Conservation (phyloP, 2,113 vertebrate genomes). For the Lamprotornis superbus region DNA sequence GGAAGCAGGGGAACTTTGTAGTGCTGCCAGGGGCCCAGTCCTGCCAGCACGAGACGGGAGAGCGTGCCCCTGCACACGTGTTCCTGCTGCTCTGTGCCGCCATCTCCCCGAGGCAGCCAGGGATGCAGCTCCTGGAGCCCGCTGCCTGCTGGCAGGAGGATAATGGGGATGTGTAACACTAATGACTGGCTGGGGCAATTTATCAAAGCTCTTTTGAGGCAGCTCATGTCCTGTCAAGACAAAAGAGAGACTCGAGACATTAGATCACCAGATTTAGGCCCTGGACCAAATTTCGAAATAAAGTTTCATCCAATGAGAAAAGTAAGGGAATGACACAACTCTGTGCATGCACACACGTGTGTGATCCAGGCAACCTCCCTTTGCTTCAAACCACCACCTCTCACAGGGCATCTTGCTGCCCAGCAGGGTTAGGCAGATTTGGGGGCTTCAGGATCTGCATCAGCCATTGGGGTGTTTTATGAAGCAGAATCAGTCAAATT, state of each 20-base stretch:
- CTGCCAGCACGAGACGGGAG: background rate
- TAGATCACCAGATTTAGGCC: background rate
- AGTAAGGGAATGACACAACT: background rate
- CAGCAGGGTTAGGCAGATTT: background rate
- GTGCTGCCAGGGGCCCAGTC: background rate
- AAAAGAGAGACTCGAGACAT: background rate
- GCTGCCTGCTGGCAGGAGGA: background rate
- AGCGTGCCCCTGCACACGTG: fast-evolving
- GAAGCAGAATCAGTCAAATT: background rate
- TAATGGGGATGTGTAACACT: background rate
- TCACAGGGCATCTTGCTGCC: background rate
- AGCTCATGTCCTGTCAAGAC: background rate
- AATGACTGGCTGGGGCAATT: background rate
- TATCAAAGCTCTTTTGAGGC: background rate
- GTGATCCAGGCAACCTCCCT: background rate
- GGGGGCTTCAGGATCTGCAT: background rate
- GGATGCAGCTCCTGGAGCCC: background rate
- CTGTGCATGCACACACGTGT: fast-evolving
- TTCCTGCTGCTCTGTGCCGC: fast-evolving
- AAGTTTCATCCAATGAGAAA: background rate
- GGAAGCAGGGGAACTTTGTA: background rate
- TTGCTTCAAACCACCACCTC: background rate
- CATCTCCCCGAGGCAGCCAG: fast-evolving
- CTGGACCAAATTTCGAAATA: background rate
- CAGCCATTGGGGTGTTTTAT: background rate